Conservation (phyloP, 2,797 vertebrate species). For the Apogon hyalosoma region DNA sequence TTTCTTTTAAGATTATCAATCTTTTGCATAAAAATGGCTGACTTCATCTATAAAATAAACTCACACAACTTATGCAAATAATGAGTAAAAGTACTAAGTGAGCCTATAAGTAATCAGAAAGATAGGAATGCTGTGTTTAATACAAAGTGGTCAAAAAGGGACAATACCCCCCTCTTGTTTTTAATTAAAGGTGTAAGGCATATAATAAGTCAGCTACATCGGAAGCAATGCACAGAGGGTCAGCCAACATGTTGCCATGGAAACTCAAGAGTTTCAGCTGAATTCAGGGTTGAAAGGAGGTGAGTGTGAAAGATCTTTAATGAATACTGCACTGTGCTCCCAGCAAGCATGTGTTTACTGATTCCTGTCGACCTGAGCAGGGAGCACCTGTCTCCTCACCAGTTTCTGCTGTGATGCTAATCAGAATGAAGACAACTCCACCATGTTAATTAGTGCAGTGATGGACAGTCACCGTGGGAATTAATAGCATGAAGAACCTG, state of each 20-base stretch:
- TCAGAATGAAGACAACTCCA: constrained; percentile 20
- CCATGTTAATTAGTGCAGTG: constrained; percentile 49
- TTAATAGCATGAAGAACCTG: constrained; percentile 30
- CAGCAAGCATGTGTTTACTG: constrained; percentile 66
- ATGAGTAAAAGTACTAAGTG: constrained; percentile 35
- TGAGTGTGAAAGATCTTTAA: constrained; percentile 74
- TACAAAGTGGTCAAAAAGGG: constrained; percentile 39
- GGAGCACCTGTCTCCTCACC: constrained; percentile 55
- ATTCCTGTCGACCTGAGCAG: constrained; percentile 47
- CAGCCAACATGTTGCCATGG: constrained; percentile 74
- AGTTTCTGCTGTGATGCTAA: constrained; percentile 46
- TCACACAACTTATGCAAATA: constrained; percentile 9
- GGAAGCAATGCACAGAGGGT: constrained; percentile 53
- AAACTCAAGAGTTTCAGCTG: constrained; percentile 67
- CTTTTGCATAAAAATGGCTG: constrained; percentile 25
- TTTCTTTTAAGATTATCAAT: constrained; percentile 1
- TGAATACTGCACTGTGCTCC: constrained; percentile 64
- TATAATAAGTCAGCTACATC: constrained; percentile 63
- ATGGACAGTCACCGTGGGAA: constrained; percentile 38
- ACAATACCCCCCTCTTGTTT: constrained; percentile 44
- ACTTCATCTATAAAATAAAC: constrained; percentile 14
- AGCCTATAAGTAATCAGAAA: constrained; percentile 32
- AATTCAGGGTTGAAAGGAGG: constrained; percentile 62
- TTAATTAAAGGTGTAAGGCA: constrained; percentile 71
- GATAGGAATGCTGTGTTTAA: constrained; percentile 27